Evolutionary conservation across 2,797 vertebrate species (phyloP), one percentile per base, ranked within the genome.

Genomic region (Brachymystax lenok): DNA sequence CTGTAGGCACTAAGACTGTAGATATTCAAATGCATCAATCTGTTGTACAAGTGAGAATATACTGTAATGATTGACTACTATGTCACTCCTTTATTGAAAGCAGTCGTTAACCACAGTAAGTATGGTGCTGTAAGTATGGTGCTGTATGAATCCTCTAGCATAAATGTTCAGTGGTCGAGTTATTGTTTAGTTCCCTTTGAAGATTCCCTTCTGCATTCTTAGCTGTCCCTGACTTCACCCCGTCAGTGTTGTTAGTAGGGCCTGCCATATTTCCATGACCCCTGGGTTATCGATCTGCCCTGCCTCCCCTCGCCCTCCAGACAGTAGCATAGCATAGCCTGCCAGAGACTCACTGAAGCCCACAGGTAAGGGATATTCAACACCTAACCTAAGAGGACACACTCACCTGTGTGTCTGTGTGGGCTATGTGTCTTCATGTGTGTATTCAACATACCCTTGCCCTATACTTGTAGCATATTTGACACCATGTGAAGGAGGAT

Each of bases 281-380:
- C 71, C 51, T 33, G 52, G 71, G 16, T 61, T 59, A 74, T 63
- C 51, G 72, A 74, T 74, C 63, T 54, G 27, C 51, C 59, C 73
- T 67, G 3, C 67, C 72, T 7, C 33, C 52, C 76, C 69, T 59
- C 74, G 76, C 66, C 75, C 77, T 78, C 52, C 59, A 77, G 73
- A 76, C 67, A 74, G 77, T 40, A 50, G 35, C 35, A 50, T 19
- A 74, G 64, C 35, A 35, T 21, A 76, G 59, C 72, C 54, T 71
- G 8, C 68, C 76, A 80, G 75, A 78, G 80, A 35, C 77, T 75
- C 69, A 5, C 64, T 82, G 88, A 88, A 90, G 81, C 59, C 70
- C 86, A 77, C 84, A 86, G 82, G 81, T 89, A 87, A 90, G 83
- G 77, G 89, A 89, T 86, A 92, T 91, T 86, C 77, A 87, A 92